Evolutionary conservation across 2,113 vertebrate genomes (phyloP).

Genomic region (Mormyrus lacerda): DNA sequence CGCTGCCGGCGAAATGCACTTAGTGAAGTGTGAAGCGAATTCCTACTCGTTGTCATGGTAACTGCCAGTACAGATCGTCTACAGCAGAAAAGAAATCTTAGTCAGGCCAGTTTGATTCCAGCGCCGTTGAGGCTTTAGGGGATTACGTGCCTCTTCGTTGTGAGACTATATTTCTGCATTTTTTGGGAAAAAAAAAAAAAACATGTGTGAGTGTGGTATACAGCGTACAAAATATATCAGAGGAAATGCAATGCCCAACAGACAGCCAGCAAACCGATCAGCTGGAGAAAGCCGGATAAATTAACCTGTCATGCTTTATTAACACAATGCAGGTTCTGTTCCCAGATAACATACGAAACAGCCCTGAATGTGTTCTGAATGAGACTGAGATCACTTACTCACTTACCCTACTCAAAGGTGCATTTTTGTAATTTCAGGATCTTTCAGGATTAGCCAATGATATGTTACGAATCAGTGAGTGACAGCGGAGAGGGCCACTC

Average conservation of each 20-base stretch:
- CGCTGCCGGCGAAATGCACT: conserved; percentile 48
- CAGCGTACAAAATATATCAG: background rate
- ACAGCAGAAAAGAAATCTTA: conserved; percentile 47
- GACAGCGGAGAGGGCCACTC: background rate
- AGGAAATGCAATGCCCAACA: background rate
- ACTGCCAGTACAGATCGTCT: conserved; percentile 62
- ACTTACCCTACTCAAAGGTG: background rate
- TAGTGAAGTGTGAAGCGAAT: conserved; percentile 54
- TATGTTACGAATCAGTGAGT: background rate
- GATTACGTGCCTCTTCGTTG: background rate
- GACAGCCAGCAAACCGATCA: background rate
- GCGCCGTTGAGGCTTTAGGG: background rate
- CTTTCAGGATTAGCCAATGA: background rate
- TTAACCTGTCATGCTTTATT: background rate
- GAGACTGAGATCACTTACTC: background rate
- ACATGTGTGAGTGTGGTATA: background rate
- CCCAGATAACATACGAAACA: background rate
- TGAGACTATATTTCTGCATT: background rate
- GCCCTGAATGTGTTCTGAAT: background rate
- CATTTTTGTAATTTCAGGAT: background rate
- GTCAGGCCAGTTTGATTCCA: conserved; percentile 13
- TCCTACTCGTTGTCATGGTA: conserved; percentile 70
- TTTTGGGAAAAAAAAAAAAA: background rate
- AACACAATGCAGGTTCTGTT: background rate
- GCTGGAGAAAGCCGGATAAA: background rate